phyloP scores from a whole-genome alignment of 1,140 invertebrate species.

The Asobara japonica region DNA sequence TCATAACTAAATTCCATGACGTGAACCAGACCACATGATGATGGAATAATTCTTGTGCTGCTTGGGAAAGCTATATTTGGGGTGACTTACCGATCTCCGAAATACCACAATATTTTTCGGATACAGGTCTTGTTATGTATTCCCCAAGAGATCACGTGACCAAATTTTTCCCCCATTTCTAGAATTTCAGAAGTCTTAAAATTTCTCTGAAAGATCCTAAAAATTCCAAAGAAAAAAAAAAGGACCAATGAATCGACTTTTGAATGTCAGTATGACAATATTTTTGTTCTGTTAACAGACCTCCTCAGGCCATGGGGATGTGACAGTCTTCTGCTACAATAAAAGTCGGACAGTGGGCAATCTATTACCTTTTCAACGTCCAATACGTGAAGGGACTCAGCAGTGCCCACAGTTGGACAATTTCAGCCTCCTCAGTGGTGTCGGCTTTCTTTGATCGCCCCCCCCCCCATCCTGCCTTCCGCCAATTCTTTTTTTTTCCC shows the following conservation, averaged over 20 bases:
- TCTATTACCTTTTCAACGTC: conserved; percentile 47
- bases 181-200: too few relatives aligned
- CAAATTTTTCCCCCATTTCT: too few relatives aligned
- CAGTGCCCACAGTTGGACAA: conserved; percentile 2
- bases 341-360: conserved; percentile 53
- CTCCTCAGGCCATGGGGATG: conserved; percentile 28
- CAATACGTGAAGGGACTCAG: conserved; percentile 26
- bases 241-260: neutral
- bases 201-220: too few relatives aligned
- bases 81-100: neutral
- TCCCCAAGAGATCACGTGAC: too few relatives aligned
- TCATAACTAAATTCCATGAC: conserved; percentile 3
- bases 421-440: neutral
- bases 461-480: neutral
- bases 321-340: conserved; percentile 51
- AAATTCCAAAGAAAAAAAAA: neutral
- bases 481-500: conserved; percentile 18
- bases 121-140: neutral
- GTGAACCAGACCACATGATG: neutral
- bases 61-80: neutral
- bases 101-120: neutral
- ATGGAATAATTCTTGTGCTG: neutral
- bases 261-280: neutral
- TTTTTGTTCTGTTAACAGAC: neutral
- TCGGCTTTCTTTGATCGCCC: conserved; percentile 21